Base-by-base conservation (phyloP, 2,888 invertebrate genomes). In the Physocephala rufipes region DNA sequence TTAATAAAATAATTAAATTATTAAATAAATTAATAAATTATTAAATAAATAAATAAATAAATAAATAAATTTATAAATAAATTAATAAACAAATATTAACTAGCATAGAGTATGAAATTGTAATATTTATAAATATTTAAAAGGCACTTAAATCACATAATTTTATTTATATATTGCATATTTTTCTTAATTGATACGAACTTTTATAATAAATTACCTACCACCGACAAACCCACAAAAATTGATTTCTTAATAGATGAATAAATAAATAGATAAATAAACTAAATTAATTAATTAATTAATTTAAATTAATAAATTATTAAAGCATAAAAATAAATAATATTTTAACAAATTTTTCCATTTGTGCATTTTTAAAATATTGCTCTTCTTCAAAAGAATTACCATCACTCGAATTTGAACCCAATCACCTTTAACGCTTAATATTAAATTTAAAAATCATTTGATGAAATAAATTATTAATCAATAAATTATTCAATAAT, bases 81-180 rank as follows among this genome's bases (percentile, higher is more conserved):
- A 70, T 74, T 71, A 73, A 68, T 72, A 30, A 67, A 67, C 65
- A 69, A 68, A 62, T 71, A 71, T 59, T 58, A 63, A 53, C 73
- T 72, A 74, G 9, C 65, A 74, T 53, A 72, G 70, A 76, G 65
- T 70, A 70, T 74, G 71, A 47, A 16, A 28, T 58, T 45, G n/a
- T 21, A 30, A n/a, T 15, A 30, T 75, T 74, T 71, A 71, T 71
- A 73, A 76, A 75, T 70, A 74, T 75, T 73, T 73, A 63, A 75
- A 75, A 76, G 76, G 75, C 76, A 76, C 76, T 76, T 76, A 75
- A 76, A 76, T 76, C 76, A 76, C 76, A 76, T 74, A 75, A 73
- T 69, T 74, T 58, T 26, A 64, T 43, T 49, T 49, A 68, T 68
- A 67, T 55, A 1, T 21, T 30, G 64, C 71, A 53, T 71, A 71